These are phyloP conservation scores for Lochmaea crataegi DNA, from an alignment of 2,888 invertebrate species.

Conservation along the genomic window DNA sequence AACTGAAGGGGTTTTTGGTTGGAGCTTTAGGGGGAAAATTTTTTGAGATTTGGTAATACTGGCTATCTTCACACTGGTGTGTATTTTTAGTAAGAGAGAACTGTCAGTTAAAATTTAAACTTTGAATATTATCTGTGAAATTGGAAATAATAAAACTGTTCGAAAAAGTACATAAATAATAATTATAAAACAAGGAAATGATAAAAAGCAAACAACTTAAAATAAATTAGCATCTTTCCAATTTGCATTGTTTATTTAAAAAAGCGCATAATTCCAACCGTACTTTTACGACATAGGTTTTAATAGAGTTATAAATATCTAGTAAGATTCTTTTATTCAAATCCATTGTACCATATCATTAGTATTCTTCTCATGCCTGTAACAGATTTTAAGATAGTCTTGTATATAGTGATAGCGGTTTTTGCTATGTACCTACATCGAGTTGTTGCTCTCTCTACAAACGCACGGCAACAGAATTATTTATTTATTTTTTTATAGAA, in stretches of 20 bases:
- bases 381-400: slow-evolving; percentile 25
- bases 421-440: slow-evolving; percentile 20
- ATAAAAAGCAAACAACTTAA: neutral
- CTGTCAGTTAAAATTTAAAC: neutral
- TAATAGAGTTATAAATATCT: slow-evolving; percentile 21
- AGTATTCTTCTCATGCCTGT: slow-evolving; percentile 22
- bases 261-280: slow-evolving; percentile 10
- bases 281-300: neutral
- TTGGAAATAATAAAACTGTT: neutral
- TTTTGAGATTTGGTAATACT: no score
- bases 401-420: slow-evolving; percentile 29
- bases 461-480: slow-evolving; percentile 3
- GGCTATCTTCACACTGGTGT: no score
- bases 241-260: neutral
- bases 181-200: neutral
- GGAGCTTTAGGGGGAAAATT: no score
- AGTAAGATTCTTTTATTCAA: slow-evolving; percentile 13
- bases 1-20: no score
- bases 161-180: neutral
- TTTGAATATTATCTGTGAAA: neutral
- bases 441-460: slow-evolving; percentile 8
- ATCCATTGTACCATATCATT: slow-evolving; percentile 14
- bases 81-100: no score
- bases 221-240: slow-evolving; percentile 4
- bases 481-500: slow-evolving; percentile 20